Evolutionary conservation across 2,113 vertebrate species (phyloP), one percentile per base, ranked within the genome.

Genomic region (Hoplias malabaricus): DNA sequence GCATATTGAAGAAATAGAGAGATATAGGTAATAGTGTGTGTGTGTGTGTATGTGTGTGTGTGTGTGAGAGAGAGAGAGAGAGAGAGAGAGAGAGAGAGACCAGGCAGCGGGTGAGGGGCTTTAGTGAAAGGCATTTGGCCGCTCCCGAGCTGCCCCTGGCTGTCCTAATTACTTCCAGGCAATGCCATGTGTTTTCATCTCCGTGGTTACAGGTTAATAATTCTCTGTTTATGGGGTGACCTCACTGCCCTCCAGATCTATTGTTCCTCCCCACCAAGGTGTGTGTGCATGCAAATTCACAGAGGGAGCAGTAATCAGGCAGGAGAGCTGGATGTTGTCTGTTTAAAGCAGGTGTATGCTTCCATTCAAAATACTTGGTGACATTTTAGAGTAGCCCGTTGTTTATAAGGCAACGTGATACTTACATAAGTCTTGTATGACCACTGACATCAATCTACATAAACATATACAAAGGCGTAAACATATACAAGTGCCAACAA

Each of bases 151-250:
- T 89, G 84, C 87, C 89, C 86, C 82, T 83, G 86, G 87, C 81
- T 88, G 86, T 85, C 87, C 86, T 92, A 92, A 92, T 92, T 87
- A 92, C 86, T 91, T 91, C 92, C 91, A 92, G 90, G 90, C 89
- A 91, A 90, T 87, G 82, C 86, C 38, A 83, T 62, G 75, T 88
- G 88, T 90, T 91, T 86, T 85, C 74, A 89, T 91, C 81, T 81
- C 90, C 84, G 69, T 91, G 89, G 89, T 89, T 91, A 91, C 90
- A 89, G 87, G 90, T 92, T 91, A 91, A 91, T 92, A 90, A 90
- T 67, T 88, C 77, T 81, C 81, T 40, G 80, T 78, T 79, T 73
- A 57, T 67, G 86, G 57, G 80, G 81, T 88, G 82, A 73, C 86
- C 86, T 82, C 73, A 19, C 69, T 83, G 84, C 54, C 83, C 84